Evolutionary conservation across 2,888 invertebrate species (phyloP).

Genomic region (Drosophila anomalipes): DNA sequence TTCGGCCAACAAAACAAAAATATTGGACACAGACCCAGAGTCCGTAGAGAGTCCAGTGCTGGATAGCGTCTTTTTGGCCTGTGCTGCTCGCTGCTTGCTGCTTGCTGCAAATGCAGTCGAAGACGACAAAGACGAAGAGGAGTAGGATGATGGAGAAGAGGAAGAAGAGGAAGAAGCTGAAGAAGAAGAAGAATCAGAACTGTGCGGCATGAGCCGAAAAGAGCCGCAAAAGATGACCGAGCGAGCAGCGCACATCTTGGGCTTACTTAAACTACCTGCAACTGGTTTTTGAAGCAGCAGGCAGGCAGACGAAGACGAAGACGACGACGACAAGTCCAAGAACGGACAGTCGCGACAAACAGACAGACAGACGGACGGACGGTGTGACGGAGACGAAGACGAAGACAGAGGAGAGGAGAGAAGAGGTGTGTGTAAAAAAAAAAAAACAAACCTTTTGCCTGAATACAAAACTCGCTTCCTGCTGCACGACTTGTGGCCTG

Average conservation of each 20-base stretch:
- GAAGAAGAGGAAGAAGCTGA: constrained; percentile 6
- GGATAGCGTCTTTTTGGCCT: constrained; percentile 25
- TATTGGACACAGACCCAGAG: constrained; percentile 44
- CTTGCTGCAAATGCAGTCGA: constrained; percentile 30
- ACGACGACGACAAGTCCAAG: constrained; percentile 64
- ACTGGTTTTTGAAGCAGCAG: constrained; percentile 78
- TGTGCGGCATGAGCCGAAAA: constrained; percentile 56
- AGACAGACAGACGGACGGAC: constrained; percentile 17
- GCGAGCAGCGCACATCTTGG: constrained; percentile 53
- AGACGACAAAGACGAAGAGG: neutral
- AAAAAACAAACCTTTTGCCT: constrained; percentile 66
- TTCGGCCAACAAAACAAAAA: constrained; percentile 54
- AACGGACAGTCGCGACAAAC: constrained; percentile 41
- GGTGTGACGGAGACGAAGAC: neutral
- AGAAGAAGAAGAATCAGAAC: constrained; percentile 32
- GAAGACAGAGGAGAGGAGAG: neutral
- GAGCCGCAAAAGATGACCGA: constrained; percentile 71
- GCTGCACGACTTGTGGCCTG: constrained; percentile 74
- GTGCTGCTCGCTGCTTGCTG: constrained; percentile 32
- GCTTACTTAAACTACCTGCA: constrained; percentile 83
- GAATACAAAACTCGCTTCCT: constrained; percentile 77
- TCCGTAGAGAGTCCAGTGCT: constrained; percentile 39
- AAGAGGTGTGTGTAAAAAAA: constrained; percentile 48
- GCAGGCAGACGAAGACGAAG: constrained; percentile 54
- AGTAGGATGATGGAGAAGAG: constrained; percentile 9